A percentile compares a stretch with the other conserved stretches of the same genome.
These are phyloP conservation scores for Panzeria rudis DNA, from an alignment of 2,888 invertebrate genomes.

Conservation along the genomic window DNA sequence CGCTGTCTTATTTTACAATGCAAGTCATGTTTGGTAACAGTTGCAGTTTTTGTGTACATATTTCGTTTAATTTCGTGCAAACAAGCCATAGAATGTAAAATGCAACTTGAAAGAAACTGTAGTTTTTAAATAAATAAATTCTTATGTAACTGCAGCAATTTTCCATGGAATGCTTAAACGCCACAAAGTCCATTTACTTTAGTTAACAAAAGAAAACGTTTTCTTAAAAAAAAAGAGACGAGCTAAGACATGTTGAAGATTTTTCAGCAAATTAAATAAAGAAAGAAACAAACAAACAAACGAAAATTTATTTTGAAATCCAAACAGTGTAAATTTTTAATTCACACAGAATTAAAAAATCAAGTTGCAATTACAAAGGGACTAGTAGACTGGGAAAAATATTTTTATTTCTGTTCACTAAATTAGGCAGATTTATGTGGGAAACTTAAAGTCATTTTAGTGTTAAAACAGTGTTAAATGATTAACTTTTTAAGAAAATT, in stretches of 20 bases:
- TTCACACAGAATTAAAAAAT: constrained; percentile 20
- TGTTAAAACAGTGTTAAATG: constrained; percentile 13
- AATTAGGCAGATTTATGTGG: constrained; percentile 46
- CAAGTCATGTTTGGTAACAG: constrained; percentile 60
- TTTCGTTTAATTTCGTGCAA: constrained; percentile 45
- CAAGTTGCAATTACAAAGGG: constrained; percentile 4
- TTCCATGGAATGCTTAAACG: constrained; percentile 48
- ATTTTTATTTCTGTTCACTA: constrained; percentile 10
- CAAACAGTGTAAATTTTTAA: constrained; percentile 18
- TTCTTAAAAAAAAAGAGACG: constrained; percentile 12
- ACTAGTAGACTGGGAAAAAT: not conserved
- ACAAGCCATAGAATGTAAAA: constrained; percentile 40
- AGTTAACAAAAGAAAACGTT: constrained; percentile 12
- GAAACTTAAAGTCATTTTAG: constrained; percentile 28
- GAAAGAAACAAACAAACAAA: not conserved
- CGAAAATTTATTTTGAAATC: constrained; percentile 12
- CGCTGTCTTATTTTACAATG: constrained; percentile 47
- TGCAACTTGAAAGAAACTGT: constrained; percentile 31
- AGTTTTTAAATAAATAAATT: constrained; percentile 31
- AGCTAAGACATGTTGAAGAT: constrained; percentile 6
- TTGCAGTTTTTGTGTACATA: constrained; percentile 47
- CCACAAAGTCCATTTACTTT: constrained; percentile 7
- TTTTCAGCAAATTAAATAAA: constrained; percentile 4
- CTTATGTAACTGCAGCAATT: constrained; percentile 50
- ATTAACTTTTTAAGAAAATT: not conserved